phyloP scores from a whole-genome alignment of 2,113 vertebrate species.

The Pontoporia blainvillei region DNA sequence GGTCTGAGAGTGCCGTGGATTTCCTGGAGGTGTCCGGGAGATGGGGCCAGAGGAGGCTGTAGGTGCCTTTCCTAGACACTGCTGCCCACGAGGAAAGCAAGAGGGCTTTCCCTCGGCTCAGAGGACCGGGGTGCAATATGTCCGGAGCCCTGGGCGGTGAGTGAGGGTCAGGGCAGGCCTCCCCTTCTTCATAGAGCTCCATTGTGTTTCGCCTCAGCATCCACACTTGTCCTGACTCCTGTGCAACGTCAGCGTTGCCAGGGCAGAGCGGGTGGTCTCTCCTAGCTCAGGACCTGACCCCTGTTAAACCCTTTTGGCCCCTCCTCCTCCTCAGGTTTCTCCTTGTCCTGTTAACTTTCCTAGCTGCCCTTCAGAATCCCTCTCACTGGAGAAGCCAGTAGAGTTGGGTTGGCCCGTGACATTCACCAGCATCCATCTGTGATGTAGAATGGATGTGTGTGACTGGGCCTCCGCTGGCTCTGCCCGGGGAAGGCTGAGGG shows the following conservation, averaged over 20 bases:
- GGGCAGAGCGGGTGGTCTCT: neutral
- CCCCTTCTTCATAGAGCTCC: neutral
- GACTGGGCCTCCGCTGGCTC: neutral
- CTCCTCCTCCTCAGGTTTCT: neutral
- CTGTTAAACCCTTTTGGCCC: neutral
- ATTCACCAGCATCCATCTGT: neutral
- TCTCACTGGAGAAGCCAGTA: neutral
- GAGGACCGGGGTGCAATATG: neutral
- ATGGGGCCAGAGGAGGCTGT: neutral
- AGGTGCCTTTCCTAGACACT: neutral
- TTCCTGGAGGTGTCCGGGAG: neutral
- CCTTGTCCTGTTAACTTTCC: neutral
- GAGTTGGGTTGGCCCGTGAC: neutral
- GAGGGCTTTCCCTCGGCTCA: neutral
- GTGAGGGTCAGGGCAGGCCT: neutral
- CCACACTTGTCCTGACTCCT: neutral
- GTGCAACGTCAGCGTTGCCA: neutral
- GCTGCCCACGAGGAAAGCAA: neutral
- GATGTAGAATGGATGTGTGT: neutral
- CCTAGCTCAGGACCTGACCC: neutral
- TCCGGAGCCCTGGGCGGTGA: neutral
- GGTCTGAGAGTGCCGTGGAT: neutral
- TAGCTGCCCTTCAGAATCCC: neutral
- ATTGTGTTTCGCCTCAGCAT: neutral
- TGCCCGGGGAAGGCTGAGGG: neutral